These are phyloP conservation scores for Temnopleurus reevesii DNA, from an alignment of 53 echinoderm and acorn worm genomes.

Conservation along the genomic window DNA sequence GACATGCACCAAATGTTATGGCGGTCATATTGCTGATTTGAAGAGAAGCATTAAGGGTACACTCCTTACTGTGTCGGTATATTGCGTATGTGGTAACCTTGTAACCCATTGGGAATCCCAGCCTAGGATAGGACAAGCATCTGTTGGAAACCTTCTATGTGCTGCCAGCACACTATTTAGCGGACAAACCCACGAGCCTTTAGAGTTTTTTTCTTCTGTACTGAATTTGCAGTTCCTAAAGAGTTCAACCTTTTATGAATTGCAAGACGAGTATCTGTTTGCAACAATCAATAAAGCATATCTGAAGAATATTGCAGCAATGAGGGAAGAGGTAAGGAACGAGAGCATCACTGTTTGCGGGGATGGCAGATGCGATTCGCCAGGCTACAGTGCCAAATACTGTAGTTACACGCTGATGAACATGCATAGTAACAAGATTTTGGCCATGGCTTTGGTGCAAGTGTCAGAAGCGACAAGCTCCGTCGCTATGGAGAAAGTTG, in stretches of 20 bases:
- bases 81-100: conserved; percentile 47
- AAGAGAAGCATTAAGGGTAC: conserved; percentile 39
- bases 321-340: background rate
- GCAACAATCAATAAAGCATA: conserved; percentile 16
- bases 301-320: background rate
- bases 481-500: conserved; percentile 58
- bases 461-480: conserved; percentile 57
- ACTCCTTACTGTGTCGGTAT: conserved; percentile 1
- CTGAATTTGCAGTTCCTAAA: background rate
- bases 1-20: conserved; percentile 24
- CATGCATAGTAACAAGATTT: background rate
- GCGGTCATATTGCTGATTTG: conserved; percentile 40
- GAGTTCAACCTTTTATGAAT: background rate
- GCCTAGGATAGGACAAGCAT: conserved; percentile 51
- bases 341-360: conserved; percentile 27
- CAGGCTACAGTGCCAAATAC: conserved; percentile 59
- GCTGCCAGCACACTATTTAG: conserved; percentile 31
- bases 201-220: conserved; percentile 29
- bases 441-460: conserved; percentile 43
- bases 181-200: background rate
- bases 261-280: background rate
- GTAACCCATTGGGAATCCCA: conserved; percentile 61
- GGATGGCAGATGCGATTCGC: conserved; percentile 61
- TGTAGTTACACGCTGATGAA: conserved; percentile 57
- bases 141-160: conserved; percentile 51